Evolutionary conservation across 2,888 invertebrate species (phyloP).

Genomic region (Temnothorax unifasciatus): DNA sequence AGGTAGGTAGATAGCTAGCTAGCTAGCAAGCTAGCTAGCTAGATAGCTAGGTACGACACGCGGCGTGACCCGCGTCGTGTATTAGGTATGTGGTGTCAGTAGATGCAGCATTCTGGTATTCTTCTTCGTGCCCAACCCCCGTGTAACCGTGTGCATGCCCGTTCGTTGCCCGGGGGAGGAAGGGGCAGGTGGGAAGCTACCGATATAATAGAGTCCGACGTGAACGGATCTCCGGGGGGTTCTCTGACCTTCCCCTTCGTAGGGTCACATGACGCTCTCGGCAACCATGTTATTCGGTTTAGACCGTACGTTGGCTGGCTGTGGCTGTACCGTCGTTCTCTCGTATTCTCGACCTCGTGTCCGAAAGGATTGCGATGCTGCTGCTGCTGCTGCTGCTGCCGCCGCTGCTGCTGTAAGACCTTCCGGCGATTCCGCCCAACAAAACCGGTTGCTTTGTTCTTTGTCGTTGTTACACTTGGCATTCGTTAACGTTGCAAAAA

Average conservation of each 20-base stretch:
- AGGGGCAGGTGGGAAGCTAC: conserved; percentile 62
- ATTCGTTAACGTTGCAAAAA: conserved; percentile 50
- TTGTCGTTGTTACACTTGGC: conserved; percentile 37
- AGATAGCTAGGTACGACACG: conserved; percentile 32
- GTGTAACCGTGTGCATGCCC: conserved; percentile 75
- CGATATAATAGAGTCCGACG: conserved; percentile 79
- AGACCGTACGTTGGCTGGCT: conserved; percentile 51
- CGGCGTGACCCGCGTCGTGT: conserved; percentile 62
- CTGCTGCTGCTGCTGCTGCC: not conserved
- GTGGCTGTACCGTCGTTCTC: conserved; percentile 8
- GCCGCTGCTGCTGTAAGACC: not conserved
- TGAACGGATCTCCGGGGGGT: conserved; percentile 78
- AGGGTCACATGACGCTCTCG: conserved; percentile 66
- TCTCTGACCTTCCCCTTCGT: conserved; percentile 77
- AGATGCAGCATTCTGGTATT: conserved; percentile 66
- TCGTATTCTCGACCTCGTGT: conserved; percentile 43
- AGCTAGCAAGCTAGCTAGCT: conserved; percentile 53
- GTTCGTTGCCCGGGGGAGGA: conserved; percentile 57
- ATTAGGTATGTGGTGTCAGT: conserved; percentile 75
- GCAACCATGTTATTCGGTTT: conserved; percentile 61
- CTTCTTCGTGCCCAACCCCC: conserved; percentile 76
- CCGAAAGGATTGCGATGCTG: conserved; percentile 36
- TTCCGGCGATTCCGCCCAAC: conserved; percentile 32
- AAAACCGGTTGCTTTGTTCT: conserved; percentile 44
- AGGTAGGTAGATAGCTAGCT: conserved; percentile 40